Conservation (phyloP, 2,888 invertebrate genomes). For the Chloroclysta siterata region DNA sequence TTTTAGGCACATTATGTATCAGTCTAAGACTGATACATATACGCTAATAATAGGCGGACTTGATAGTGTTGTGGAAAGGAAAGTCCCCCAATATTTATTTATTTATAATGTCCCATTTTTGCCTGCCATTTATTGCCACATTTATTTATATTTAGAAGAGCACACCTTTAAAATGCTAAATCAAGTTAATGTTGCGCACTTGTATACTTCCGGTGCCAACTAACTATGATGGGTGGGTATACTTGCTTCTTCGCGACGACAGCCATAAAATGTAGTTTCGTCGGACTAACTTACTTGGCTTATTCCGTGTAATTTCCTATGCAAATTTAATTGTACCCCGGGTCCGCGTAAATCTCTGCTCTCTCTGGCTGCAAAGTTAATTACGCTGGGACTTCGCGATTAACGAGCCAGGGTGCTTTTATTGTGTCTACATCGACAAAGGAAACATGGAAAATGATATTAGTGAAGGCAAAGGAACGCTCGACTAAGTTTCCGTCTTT, state of each 20-base stretch:
- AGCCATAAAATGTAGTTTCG: slow-evolving; percentile 73
- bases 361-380: slow-evolving; percentile 80
- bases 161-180: slow-evolving; percentile 27
- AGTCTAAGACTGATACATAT: no score
- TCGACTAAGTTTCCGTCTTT: slow-evolving; percentile 8
- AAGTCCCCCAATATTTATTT: no score
- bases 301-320: slow-evolving; percentile 82
- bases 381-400: slow-evolving; percentile 78
- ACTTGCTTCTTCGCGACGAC: slow-evolving; percentile 52
- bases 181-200: slow-evolving; percentile 37
- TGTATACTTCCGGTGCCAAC: slow-evolving; percentile 31
- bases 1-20: no score
- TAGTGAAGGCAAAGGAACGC: slow-evolving; percentile 51
- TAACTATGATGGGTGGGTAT: slow-evolving; percentile 44
- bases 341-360: slow-evolving; percentile 81
- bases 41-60: no score
- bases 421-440: slow-evolving; percentile 79
- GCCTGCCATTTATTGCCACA: background rate
- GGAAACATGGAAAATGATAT: slow-evolving; percentile 68
- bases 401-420: slow-evolving; percentile 76
- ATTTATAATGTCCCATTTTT: no score
- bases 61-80: no score
- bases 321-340: slow-evolving; percentile 84
- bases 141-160: background rate
- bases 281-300: slow-evolving; percentile 76